Base-by-base conservation (phyloP, 2,888 invertebrate species). In the Cerastoderma edule region DNA sequence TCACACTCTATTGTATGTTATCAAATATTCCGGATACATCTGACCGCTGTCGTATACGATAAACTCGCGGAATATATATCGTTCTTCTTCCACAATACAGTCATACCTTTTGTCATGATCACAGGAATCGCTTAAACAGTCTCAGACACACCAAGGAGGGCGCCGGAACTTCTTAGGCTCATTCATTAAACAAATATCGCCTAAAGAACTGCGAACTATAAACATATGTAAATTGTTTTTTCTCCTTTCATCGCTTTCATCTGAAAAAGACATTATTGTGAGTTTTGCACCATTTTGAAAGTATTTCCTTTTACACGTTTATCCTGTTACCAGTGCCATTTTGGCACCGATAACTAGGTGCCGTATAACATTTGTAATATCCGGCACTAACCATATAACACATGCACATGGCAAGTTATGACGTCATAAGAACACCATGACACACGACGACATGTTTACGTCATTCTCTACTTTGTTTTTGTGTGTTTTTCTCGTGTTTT, bases 1-100 rank as follows among this genome's bases (percentile, higher is more conserved):
- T 28, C 64, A 78, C 10, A 71, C 72, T 39, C 86, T 60, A 22
- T 75, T 65, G 54, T 86, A 86, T 24, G 85, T 83, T 13, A 87
- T 83, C 35, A 87, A 53, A 70, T 85, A 87, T 57, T 87, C 87
- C 6, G 87, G 85, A 63, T 85, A 87, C 0, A 72, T 74, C 33
- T 80, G 77, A 22, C 73, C 71, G 13, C 69, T 71, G 30, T 83
- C 80, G 46, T 87, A 87, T 13, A 85, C 77, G 32, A 84, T 78
- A 79, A 87, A 87, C 56, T 87, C 85, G 48, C 87, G 71, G 69
- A 85, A 87, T 22, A 84, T 70, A 69, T 75, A 84, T 1, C 24
- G 32, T 19, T 68, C 82, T 53, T 84, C 83, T 0, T 71, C 81
- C 10, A 87, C 73, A 16, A 85, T 79, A 53, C 83, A 81, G 73